Conservation (phyloP, 2,888 invertebrate species). For the Euplexia lucipara region DNA sequence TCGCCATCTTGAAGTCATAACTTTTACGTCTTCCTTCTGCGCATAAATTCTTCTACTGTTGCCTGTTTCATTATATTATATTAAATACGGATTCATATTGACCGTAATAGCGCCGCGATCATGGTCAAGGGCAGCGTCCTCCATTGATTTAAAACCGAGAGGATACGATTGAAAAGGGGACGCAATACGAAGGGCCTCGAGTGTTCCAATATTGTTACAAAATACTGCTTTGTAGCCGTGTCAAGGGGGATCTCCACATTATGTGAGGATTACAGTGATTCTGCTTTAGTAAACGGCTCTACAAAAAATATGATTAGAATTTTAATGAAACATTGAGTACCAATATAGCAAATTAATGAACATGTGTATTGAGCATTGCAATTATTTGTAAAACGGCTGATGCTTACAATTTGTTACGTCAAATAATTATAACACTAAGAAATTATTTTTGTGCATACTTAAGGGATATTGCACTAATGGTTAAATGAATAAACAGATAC, state of each 20-base stretch:
- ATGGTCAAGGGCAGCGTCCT: slow-evolving; percentile 5
- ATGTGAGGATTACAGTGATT: slow-evolving; percentile 2
- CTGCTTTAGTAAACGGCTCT: background rate
- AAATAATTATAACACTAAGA: slow-evolving; percentile 1
- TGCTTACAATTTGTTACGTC: slow-evolving; percentile 7
- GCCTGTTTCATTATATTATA: background rate
- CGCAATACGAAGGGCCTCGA: background rate
- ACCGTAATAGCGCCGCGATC: background rate
- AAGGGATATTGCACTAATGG: slow-evolving; percentile 4
- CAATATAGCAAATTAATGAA: no score
- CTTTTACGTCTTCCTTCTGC: no score
- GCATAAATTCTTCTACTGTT: background rate
- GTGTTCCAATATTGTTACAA: background rate
- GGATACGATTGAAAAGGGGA: background rate
- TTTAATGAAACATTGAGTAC: background rate
- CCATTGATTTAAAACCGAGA: slow-evolving; percentile 5
- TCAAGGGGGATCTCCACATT: background rate
- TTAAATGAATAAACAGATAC: slow-evolving; percentile 16
- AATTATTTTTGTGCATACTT: background rate
- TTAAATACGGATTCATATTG: background rate
- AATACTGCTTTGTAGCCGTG: background rate
- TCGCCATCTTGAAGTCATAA: no score
- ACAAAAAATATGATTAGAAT: background rate
- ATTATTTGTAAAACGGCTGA: slow-evolving; percentile 18
- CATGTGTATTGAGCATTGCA: no score